phyloP scores from a whole-genome alignment of 2,888 invertebrate species.

The Apamea crenata region DNA sequence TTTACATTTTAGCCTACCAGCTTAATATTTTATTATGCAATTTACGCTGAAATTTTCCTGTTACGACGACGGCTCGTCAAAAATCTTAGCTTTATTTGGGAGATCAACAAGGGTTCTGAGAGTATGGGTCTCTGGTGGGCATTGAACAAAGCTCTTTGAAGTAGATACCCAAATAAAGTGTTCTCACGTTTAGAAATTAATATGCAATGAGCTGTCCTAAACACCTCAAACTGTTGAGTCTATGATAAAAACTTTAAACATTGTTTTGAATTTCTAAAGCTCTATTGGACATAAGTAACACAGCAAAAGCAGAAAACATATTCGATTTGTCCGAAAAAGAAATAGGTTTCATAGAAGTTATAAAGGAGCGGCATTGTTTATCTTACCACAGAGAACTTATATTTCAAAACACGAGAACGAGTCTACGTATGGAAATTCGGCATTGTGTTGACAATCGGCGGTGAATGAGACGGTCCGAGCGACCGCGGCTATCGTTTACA shows the following conservation, averaged over 20 bases:
- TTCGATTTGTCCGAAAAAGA: background rate
- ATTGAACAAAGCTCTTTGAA: constrained; percentile 34
- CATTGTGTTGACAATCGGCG: constrained; percentile 54
- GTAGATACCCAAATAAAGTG: constrained; percentile 24
- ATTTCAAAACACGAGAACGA: constrained; percentile 31
- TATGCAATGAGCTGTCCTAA: background rate
- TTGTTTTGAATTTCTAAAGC: background rate
- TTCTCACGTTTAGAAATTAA: constrained; percentile 14
- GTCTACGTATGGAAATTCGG: constrained; percentile 43
- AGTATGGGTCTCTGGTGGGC: constrained; percentile 36
- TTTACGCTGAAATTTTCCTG: constrained; percentile 61
- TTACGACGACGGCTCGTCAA: constrained; percentile 36
- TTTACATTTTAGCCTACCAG: constrained; percentile 43
- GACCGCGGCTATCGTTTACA: constrained; percentile 76
- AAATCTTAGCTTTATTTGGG: constrained; percentile 48
- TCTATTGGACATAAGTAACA: background rate
- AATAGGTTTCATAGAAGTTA: background rate
- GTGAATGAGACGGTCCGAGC: constrained; percentile 63
- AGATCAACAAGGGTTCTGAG: constrained; percentile 46
- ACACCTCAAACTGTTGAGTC: background rate
- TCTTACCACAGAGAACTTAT: background rate
- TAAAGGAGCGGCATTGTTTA: constrained; percentile 34
- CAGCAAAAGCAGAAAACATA: background rate
- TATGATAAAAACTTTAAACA: background rate
- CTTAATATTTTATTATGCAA: constrained; percentile 61